Percentiles rank a stretch among this genome's conserved stretches.
Conservation (phyloP, 1,140 invertebrate genomes). For the Drosophila seguyi region DNA sequence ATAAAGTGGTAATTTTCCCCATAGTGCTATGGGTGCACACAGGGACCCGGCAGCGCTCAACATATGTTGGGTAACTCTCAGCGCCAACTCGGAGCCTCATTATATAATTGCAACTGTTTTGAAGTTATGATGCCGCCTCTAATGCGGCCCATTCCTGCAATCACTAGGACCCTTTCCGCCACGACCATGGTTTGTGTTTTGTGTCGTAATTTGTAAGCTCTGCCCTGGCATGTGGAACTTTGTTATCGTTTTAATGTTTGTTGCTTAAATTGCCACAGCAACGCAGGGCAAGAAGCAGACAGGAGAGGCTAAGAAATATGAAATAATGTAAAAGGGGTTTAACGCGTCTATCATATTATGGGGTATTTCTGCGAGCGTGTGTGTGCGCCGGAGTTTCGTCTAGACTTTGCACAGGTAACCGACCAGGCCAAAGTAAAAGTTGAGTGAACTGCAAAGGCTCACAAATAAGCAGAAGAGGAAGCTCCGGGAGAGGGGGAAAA, state of each 20-base stretch:
- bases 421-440: conserved; percentile 61
- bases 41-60: conserved; percentile 23
- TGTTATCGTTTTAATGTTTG: conserved; percentile 78
- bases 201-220: conserved; percentile 78
- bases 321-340: conserved; percentile 56
- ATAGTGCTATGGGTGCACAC: conserved; percentile 6
- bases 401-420: conserved; percentile 72
- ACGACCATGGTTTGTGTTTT: conserved; percentile 65
- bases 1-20: too few species aligned
- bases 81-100: conserved; percentile 59
- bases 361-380: conserved; percentile 17
- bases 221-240: conserved; percentile 64
- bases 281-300: conserved; percentile 22
- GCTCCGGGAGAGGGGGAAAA: conserved; percentile 13
- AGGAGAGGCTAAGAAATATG: conserved; percentile 26
- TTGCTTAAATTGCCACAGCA: conserved; percentile 71
- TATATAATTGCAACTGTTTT: conserved; percentile 80
- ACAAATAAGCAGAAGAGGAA: conserved; percentile 52
- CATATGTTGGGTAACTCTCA: conserved; percentile 37
- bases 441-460: conserved; percentile 65
- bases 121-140: conserved; percentile 58
- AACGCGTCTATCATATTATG: conserved; percentile 71
- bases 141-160: conserved; percentile 10
- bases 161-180: conserved; percentile 11
- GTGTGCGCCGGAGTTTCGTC: conserved; percentile 38